Base-by-base conservation (phyloP, 2,113 vertebrate genomes). In the Sardina pilchardus region DNA sequence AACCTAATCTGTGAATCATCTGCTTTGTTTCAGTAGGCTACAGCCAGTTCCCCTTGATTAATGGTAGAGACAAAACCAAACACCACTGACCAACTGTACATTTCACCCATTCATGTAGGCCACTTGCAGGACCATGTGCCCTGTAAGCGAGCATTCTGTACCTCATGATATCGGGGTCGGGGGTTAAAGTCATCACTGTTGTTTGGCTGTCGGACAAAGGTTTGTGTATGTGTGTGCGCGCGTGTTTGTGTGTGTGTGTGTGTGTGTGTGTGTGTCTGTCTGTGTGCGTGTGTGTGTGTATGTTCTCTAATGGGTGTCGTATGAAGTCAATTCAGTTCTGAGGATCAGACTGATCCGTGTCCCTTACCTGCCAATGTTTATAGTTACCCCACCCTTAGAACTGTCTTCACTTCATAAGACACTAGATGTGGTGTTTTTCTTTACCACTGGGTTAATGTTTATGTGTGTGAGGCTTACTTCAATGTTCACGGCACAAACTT, bases 401-500 rank as follows among this genome's bases (percentile, higher is more conserved):
- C 71, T 78, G 71, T 36, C 71, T 78, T 78, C 30, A 78, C 71
- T 78, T 34, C 71, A 78, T 78, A 36, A 39, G 36, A 78, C 71
- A 78, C 71, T 78, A 78, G 34, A 17, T 78, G 71, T 85, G 85
- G 85, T 80, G 43, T 84, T 88, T 44, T 80, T 21, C 45, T 78
- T 78, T 78, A 16, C 71, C 71, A 78, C 71, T 36, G 71, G 71
- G 71, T 78, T 17, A 78, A 42, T 42, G 24, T 71, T 36, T 17
- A 78, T 78, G 71, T 78, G 71, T 78, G 71, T 36, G 71, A 78
- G 14, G 71, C 71, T 78, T 78, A 78, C 71, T 78, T 80, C 63
- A 34, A 34, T 45, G 14, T 80, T 87, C 8, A 89, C 87, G 91
- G 90, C 48, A 87, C 83, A 92, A 81, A 89, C 84, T 83, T 91